A percentile compares a stretch with the other conserved stretches of the same genome.
These are phyloP conservation scores for Notiomystis cincta DNA, from an alignment of 2,113 vertebrate genomes.

Conservation along the genomic window DNA sequence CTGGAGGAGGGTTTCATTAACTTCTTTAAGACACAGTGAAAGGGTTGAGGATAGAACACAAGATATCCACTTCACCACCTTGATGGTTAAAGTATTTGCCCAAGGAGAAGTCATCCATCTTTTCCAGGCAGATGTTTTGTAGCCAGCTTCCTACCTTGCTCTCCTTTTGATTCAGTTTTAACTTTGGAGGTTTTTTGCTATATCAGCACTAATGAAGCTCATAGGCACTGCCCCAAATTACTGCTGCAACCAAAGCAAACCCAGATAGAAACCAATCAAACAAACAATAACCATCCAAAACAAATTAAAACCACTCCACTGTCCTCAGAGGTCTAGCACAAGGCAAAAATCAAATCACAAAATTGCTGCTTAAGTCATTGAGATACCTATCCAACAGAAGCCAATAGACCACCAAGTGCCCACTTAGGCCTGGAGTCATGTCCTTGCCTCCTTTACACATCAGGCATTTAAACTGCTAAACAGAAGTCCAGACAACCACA, in stretches of 20 bases:
- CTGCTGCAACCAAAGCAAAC: neutral
- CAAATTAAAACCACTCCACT: neutral
- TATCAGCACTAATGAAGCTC: neutral
- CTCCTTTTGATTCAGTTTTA: neutral
- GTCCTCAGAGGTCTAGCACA: neutral
- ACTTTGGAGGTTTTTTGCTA: neutral
- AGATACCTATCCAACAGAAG: neutral
- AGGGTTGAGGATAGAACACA: neutral
- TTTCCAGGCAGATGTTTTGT: neutral
- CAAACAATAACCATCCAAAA: neutral
- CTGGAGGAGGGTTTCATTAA: neutral
- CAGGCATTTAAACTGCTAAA: neutral
- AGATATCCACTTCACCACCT: neutral
- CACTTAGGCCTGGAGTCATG: neutral
- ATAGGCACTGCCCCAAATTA: neutral
- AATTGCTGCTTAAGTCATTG: neutral
- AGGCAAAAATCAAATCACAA: neutral
- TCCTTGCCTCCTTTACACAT: neutral
- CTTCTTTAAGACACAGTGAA: neutral
- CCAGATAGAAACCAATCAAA: neutral
- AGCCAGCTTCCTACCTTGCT: neutral
- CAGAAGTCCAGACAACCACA: neutral
- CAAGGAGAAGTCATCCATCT: neutral
- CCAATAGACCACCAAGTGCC: neutral
- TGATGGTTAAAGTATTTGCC: neutral